phyloP scores from a whole-genome alignment of 53 echinoderm and acorn worm species.

The Henricia sp. region DNA sequence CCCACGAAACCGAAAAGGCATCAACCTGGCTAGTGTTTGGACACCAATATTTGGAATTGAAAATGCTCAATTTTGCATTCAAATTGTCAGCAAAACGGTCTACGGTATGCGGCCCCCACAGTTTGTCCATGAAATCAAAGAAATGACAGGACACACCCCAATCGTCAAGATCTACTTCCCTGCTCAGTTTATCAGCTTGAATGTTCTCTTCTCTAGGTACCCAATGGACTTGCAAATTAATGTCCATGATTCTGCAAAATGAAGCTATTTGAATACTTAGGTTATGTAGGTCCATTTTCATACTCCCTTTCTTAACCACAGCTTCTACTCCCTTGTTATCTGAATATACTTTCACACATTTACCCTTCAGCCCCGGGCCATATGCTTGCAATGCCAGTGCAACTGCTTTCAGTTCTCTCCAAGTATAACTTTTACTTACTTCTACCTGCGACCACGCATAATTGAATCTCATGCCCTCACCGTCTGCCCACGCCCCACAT shows the following conservation, averaged over 20 bases:
- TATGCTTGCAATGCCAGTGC: background rate
- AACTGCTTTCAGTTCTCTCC: conserved; percentile 14
- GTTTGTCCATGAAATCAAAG: conserved; percentile 13
- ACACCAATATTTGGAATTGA: conserved; percentile 42
- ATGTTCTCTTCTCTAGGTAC: conserved; percentile 20
- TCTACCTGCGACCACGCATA: conserved; percentile 1
- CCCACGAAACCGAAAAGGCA: conserved; percentile 18
- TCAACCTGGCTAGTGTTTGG: conserved; percentile 10
- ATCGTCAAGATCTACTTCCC: conserved; percentile 49
- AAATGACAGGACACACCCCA: conserved; percentile 41
- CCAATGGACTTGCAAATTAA: conserved; percentile 16
- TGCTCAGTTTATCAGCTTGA: conserved; percentile 17
- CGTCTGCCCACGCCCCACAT: background rate
- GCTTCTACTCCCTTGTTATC: conserved; percentile 23
- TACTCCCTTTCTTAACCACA: background rate
- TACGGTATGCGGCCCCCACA: conserved; percentile 41
- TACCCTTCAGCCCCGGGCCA: background rate
- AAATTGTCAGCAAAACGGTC: conserved; percentile 40
- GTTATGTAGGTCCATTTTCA: background rate
- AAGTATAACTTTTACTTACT: conserved; percentile 22
- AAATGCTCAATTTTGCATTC: conserved; percentile 4
- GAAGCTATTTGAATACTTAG: background rate
- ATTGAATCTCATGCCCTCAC: background rate
- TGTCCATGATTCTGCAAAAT: background rate
- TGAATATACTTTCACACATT: background rate